Evolutionary conservation across 2,113 vertebrate genomes (phyloP).

Genomic region (Ginglymostoma cirratum): DNA sequence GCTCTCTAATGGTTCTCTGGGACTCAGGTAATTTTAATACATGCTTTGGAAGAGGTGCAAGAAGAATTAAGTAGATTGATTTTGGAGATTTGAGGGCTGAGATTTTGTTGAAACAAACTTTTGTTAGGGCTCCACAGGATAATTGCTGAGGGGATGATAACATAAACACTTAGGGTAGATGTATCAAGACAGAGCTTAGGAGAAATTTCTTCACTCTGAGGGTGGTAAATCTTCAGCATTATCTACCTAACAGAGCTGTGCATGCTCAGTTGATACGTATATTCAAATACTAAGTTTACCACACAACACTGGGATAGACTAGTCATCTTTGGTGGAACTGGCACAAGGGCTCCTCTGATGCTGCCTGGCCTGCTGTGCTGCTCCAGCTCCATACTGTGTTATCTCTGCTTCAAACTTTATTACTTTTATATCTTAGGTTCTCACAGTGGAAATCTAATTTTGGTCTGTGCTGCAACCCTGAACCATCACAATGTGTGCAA

Average conservation of each 20-base stretch:
- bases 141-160: background rate
- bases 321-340: background rate
- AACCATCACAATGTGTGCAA: background rate
- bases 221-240: background rate
- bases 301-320: background rate
- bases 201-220: background rate
- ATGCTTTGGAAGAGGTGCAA: background rate
- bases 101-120: background rate
- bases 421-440: background rate
- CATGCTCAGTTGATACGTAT: background rate
- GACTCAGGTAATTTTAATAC: too few species aligned
- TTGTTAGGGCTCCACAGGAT: background rate
- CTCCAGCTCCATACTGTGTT: too few species aligned
- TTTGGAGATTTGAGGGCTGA: background rate
- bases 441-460: background rate
- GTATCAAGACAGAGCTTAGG: background rate
- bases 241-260: background rate
- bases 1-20: too few species aligned
- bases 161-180: background rate
- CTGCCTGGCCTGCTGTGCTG: too few species aligned
- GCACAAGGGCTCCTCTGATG: too few species aligned
- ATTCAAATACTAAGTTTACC: background rate
- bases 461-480: background rate
- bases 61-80: background rate
- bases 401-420: background rate